A percentile compares a stretch with the other conserved stretches of the same genome.
These are phyloP conservation scores for Sturnus vulgaris DNA, from an alignment of 2,113 vertebrate species.

Conservation along the genomic window DNA sequence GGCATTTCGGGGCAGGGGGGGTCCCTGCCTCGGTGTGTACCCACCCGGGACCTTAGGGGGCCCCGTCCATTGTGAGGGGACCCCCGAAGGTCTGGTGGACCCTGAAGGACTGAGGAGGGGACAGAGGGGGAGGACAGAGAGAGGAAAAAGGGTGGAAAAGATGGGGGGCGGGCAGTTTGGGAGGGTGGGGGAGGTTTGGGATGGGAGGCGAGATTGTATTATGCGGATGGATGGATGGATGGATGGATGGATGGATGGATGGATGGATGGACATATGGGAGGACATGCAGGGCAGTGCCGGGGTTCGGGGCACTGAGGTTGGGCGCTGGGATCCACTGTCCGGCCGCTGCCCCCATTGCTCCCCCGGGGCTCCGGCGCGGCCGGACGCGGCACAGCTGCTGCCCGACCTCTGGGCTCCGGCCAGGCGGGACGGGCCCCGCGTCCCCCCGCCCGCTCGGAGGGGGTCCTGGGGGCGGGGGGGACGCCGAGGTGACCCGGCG, in stretches of 20 bases:
- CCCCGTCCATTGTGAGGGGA: neutral
- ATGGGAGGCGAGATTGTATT: neutral
- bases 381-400: neutral
- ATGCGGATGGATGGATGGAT: neutral
- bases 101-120: neutral
- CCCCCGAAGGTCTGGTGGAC: neutral
- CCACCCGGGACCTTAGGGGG: no score
- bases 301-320: neutral
- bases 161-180: no score
- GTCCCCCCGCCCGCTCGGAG: neutral
- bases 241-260: neutral
- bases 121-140: no score
- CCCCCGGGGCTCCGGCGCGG: neutral
- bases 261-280: neutral
- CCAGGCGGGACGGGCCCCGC: neutral
- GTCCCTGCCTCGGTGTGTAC: rapidly evolving
- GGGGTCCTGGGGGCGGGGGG: neutral
- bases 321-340: neutral
- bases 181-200: neutral
- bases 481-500: neutral
- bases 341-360: neutral
- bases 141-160: neutral
- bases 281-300: neutral
- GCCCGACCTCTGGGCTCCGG: neutral
- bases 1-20: no score